Evolutionary conservation across 1,140 invertebrate species (phyloP), one percentile per base, ranked within the genome.

Genomic region (Camponotus floridanus): DNA sequence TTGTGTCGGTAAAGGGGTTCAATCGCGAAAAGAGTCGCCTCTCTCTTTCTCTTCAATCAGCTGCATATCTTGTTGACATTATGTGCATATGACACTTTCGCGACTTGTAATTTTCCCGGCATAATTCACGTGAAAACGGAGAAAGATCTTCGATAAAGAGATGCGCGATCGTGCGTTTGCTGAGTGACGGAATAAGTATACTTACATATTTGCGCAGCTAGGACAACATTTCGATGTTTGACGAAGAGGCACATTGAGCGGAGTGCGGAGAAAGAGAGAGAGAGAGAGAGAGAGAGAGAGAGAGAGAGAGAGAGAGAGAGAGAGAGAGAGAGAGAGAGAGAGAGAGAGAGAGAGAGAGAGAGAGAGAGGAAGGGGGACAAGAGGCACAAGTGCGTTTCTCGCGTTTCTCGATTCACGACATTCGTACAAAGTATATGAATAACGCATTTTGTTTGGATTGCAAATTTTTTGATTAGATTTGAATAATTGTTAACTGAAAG

Each of bases 121-220:
- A 73, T 73, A 59, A 81, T 61, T 74, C 55, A 67, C 62, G 55
- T 18, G 51, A 36, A 4, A 18, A 15, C 55, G 26, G 65, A 61
- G 59, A 76, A 87, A 55, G 11, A 39, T 55, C 57, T 31, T 11
- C 64, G 62, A 61, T 59, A 68, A 68, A 36, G 21, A 45, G 31
- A 80, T n/a, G 4, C 39, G 61, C 45, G 21, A 39, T 80, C 39
- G 85, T 51, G 48, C 48, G 48, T 74, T 86, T 57, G 70, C 64
- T 65, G n/a, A 55, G 51, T 42, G 67, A 88, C 67, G 48, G 48
- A 71, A 81, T 86, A 76, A 71, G 65, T 80, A 45, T 70, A 70
- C 26, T 7, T 11, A 26, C 21, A 33, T 92, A 88, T 93, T 93
- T 93, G 87, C 88, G 86, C 88, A 91, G 91, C 91, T 92, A 91